phyloP scores from a whole-genome alignment of 2,797 vertebrate genomes.

The Helicolenus hilgendorfi region DNA sequence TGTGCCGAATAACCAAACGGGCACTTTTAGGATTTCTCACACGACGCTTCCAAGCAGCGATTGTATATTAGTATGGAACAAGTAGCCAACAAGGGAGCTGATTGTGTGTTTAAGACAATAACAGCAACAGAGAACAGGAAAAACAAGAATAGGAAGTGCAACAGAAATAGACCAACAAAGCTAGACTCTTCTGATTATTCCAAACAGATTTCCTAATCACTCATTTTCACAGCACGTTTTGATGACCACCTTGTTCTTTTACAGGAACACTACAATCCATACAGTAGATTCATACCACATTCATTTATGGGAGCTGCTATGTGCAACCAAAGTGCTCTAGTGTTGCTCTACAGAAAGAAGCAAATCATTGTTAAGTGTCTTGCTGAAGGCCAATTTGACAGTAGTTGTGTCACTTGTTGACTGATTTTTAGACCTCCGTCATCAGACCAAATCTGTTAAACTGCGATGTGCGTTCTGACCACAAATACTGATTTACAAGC shows the following conservation, averaged over 20 bases:
- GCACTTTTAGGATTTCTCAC: conserved; percentile 42
- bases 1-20: conserved; percentile 29
- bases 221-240: neutral
- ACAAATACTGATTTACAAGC: neutral
- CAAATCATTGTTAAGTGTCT: conserved; percentile 16
- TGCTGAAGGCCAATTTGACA: conserved; percentile 22
- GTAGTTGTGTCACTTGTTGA: too few species aligned
- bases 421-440: conserved; percentile 12
- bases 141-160: neutral
- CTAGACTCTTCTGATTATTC: neutral
- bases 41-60: conserved; percentile 10
- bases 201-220: neutral
- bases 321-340: neutral
- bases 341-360: neutral
- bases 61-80: conserved; percentile 5
- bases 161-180: neutral
- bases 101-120: conserved; percentile 52
- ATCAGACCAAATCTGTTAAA: neutral
- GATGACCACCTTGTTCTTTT: neutral
- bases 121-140: neutral
- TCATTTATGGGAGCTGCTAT: neutral
- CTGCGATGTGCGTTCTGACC: neutral
- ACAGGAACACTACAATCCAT: neutral
- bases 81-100: conserved; percentile 31
- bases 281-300: neutral